phyloP scores from a whole-genome alignment of 30 jellyfish, hydroid and myxozoan genomes.

The Phacellophora camtschatica region DNA sequence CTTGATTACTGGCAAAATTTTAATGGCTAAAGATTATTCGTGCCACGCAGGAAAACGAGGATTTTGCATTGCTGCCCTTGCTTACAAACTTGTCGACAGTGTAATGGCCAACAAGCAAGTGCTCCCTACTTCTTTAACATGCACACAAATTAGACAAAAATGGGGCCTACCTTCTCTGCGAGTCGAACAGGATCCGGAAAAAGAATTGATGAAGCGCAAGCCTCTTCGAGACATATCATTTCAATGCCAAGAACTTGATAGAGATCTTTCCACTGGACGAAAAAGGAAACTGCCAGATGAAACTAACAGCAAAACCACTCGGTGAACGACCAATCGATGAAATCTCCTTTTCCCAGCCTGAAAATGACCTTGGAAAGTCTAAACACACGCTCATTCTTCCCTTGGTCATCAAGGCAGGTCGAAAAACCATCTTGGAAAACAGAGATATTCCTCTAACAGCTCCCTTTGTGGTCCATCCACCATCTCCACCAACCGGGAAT shows the following conservation, averaged over 20 bases:
- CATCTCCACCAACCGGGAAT: not conserved
- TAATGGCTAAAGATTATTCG: constrained; percentile 14
- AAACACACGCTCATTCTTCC: not conserved
- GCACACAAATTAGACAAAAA: not conserved
- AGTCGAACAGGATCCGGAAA: constrained; percentile 6
- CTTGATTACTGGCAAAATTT: not conserved
- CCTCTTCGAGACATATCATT: not conserved
- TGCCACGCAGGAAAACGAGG: not conserved
- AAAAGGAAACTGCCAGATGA: not conserved
- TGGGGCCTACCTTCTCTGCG: constrained; percentile 5
- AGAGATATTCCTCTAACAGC: not conserved
- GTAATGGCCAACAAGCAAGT: not conserved
- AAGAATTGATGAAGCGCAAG: not conserved
- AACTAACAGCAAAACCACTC: not conserved
- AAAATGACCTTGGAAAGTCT: constrained; percentile 1
- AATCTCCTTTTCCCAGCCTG: not conserved
- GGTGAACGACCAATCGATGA: not conserved
- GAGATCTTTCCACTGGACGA: not conserved
- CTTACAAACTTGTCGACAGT: not conserved
- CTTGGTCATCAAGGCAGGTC: not conserved
- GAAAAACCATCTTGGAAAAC: not conserved
- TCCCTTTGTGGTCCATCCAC: not conserved
- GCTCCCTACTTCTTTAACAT: not conserved
- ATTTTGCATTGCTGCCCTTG: constrained; percentile 4
- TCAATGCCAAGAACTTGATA: not conserved